Evolutionary conservation across 2,113 vertebrate species (phyloP), one percentile per base, ranked within the genome.

Genomic region (Pardalotus punctatus): DNA sequence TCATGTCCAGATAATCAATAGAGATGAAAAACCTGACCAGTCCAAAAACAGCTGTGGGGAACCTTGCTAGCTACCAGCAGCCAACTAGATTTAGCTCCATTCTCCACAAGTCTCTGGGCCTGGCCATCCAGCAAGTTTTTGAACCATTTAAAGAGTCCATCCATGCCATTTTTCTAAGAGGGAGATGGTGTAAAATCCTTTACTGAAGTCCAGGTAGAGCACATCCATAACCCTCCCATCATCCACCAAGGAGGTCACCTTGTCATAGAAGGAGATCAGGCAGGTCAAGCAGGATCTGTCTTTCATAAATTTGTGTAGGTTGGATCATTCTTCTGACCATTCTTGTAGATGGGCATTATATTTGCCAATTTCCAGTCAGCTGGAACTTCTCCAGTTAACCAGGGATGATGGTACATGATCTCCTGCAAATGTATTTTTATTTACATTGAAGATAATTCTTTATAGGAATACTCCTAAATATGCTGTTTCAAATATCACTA

Each of bases 31-130:
- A 23, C 11, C 12, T 38, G 6, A 64, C 6, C 66, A 64, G 9
- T 14, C 14, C 17, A 64, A 56, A 56, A 56, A 42, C 21, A 35
- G 35, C 31, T 11, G 4, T 64, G 48, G 16, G 7, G 5, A 64
- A 3, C 35, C 25, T 9, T 0, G 0, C 42, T 48, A 22, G 25
- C 5, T 2, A 4, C 16, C 9, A 7, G 9, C 38, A 4, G 25
- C 9, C 65, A 48, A 27, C 9, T 64, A 21, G 21, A 48, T 71
- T 71, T 56, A 71, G 6, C 20, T 80, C 35, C 31, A 22, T 71
- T 50, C 42, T 80, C 35, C 25, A 48, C 14, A 56, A 7, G 3
- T 56, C 11, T 42, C 14, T 71, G 14, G 13, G 17, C 4, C 21
- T 0, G 0, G 11, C 31, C 48, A 31, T 56, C 13, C 17, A 35